A percentile compares a stretch with the other conserved stretches of the same genome.
These are phyloP conservation scores for Orestias chungarensis DNA, from an alignment of 2,797 vertebrate genomes.

Conservation along the genomic window DNA sequence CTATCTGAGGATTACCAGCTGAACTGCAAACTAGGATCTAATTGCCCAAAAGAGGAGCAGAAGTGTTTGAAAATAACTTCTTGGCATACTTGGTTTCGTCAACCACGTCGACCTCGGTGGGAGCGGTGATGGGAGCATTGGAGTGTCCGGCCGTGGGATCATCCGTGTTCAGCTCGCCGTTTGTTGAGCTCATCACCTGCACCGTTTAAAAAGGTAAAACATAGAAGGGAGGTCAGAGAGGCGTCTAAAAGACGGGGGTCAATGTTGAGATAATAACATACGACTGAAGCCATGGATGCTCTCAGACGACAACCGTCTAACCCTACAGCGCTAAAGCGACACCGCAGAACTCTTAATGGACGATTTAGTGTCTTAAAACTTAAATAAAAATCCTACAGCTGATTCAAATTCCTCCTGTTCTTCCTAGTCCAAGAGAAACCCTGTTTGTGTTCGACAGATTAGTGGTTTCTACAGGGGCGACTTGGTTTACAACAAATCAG, in stretches of 20 bases:
- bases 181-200: constrained; percentile 97
- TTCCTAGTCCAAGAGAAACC: not conserved
- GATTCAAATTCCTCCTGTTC: constrained; percentile 11
- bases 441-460: not conserved
- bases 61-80: not conserved
- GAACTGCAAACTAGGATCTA: not conserved
- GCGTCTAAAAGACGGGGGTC: constrained; percentile 14
- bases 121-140: constrained; percentile 96
- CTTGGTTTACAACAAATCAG: not conserved
- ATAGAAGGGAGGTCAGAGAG: constrained; percentile 26
- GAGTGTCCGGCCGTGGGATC: constrained; percentile 97
- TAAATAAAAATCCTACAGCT: not conserved
- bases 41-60: not conserved
- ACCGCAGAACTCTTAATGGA: constrained; percentile 15
- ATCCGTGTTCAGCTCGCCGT: constrained; percentile 95
- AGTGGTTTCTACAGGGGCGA: not conserved
- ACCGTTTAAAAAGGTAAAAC: not conserved
- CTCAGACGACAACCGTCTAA: constrained; percentile 14
- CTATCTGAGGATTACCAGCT: not conserved
- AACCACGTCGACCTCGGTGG: constrained; percentile 93
- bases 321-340: constrained; percentile 28
- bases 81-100: constrained; percentile 92
- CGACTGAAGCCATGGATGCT: not conserved
- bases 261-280: constrained; percentile 23
- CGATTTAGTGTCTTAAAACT: constrained; percentile 3